Base-by-base conservation (phyloP, 1,140 invertebrate genomes). In the Samia ricini region DNA sequence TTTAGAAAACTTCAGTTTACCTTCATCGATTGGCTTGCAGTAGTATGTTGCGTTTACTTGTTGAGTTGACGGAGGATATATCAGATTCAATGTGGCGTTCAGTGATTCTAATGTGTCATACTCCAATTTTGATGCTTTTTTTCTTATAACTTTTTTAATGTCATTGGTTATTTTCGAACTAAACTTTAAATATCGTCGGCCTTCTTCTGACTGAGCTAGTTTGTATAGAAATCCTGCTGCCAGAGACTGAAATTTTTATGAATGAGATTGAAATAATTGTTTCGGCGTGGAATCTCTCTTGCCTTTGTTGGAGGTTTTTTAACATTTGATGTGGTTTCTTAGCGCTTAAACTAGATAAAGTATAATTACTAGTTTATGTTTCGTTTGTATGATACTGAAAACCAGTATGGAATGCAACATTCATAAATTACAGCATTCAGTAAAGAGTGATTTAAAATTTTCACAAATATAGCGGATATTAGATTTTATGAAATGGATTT, bases 101-200 rank as follows among this genome's bases (percentile, higher is more conserved):
- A 88, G 66, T 1, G 62, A 60, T 50, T 84, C 79, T 24, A 81
- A 21, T 21, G 72, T 81, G 23, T 85, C 68, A 55, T 56, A 61
- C 23, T 80, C 76, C 63, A 88, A 64, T 21, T 67, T 58, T 2
- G 69, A 21, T 19, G 67, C 33, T 60, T 76, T 77, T 67, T 79
- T 83, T 71, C 74, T 80, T 18, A 88, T 60, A 3, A 83, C 61
- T 69, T 80, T 83, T 61, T 77, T 82, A 10, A 86, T 81, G 33
- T 88, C 83, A 26, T 74, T 79, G 4, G 74, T 74, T 56, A 89
- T 81, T 72, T 79, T 87, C 10, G 83, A 80, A 65, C 70, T 89
- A 12, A 77, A 83, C 66, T 81, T 87, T 56, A 89, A 66, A 58
- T 89, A 89, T 50, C 80, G 64, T 59, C 78, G 76, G 6, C 85